phyloP scores from a whole-genome alignment of 2,113 vertebrate species.

The Amblyopsis rosae region DNA sequence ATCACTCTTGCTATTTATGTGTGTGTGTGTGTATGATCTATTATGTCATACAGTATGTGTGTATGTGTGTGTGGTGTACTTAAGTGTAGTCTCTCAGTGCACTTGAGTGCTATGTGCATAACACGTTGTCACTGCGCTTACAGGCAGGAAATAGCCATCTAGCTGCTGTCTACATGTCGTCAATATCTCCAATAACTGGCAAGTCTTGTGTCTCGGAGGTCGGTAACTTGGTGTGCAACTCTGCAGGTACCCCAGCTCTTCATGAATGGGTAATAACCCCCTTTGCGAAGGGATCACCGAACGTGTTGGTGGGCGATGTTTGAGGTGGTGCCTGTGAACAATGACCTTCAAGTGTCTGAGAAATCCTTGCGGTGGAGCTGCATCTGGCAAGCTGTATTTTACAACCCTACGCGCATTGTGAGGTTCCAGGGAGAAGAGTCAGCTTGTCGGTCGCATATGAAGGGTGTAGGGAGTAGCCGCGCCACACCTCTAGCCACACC shows the following conservation, averaged over 20 bases:
- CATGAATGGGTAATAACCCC: constrained; percentile 33
- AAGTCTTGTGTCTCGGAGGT: constrained; percentile 37
- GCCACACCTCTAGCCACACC: constrained; percentile 41
- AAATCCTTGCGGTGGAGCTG: constrained; percentile 40
- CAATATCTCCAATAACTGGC: not conserved
- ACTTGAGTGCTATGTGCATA: constrained; percentile 33
- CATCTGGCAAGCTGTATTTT: constrained; percentile 68
- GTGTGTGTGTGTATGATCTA: constrained; percentile 6
- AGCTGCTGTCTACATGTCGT: too few species aligned
- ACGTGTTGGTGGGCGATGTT: constrained; percentile 19
- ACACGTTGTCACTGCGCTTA: constrained; percentile 40
- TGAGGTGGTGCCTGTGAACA: constrained; percentile 45
- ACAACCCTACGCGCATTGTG: constrained; percentile 57
- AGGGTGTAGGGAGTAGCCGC: constrained; percentile 16
- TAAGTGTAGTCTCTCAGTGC: constrained; percentile 31
- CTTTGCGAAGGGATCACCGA: constrained; percentile 14
- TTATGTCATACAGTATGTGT: not conserved
- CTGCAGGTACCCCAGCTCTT: constrained; percentile 4
- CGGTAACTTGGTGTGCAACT: constrained; percentile 21
- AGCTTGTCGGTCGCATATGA: constrained; percentile 38
- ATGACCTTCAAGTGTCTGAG: constrained; percentile 50
- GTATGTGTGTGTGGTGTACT: not conserved
- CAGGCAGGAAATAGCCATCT: constrained; percentile 30
- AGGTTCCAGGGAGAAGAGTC: constrained; percentile 39
- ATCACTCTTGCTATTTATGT: constrained; percentile 16